These are phyloP conservation scores for Zaprionus taronus DNA, from an alignment of 1,140 invertebrate genomes.

Conservation along the genomic window DNA sequence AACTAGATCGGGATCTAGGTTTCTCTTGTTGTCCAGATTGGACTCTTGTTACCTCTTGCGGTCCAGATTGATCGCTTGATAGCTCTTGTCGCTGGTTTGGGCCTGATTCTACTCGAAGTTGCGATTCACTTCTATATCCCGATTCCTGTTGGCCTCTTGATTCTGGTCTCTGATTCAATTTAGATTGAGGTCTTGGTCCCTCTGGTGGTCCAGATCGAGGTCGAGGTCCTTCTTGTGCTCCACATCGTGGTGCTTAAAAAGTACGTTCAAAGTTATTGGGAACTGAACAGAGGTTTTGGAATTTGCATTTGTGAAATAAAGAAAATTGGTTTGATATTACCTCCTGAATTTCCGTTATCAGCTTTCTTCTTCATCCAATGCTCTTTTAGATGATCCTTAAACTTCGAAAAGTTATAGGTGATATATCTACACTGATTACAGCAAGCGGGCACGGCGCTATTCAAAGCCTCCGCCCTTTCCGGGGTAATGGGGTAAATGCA, in stretches of 20 bases:
- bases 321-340: background rate
- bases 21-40: background rate
- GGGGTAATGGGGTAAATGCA: constrained; percentile 45
- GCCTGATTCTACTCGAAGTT: no score
- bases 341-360: background rate
- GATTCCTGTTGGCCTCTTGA: background rate
- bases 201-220: background rate
- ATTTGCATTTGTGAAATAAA: no score
- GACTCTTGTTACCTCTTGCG: background rate
- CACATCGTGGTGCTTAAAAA: background rate
- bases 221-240: background rate
- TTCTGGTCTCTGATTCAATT: background rate
- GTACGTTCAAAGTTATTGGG: background rate
- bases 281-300: background rate
- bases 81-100: no score
- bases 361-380: constrained; percentile 49
- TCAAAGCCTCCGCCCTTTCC: constrained; percentile 37
- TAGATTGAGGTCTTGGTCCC: no score
- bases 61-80: no score
- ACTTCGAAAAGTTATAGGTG: constrained; percentile 17
- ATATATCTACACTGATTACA: constrained; percentile 61
- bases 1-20: no score
- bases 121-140: no score
- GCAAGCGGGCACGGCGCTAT: constrained; percentile 6
- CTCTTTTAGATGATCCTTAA: constrained; percentile 50